Evolutionary conservation across 2,797 vertebrate genomes (phyloP).

Genomic region (Epinephelus coioides): DNA sequence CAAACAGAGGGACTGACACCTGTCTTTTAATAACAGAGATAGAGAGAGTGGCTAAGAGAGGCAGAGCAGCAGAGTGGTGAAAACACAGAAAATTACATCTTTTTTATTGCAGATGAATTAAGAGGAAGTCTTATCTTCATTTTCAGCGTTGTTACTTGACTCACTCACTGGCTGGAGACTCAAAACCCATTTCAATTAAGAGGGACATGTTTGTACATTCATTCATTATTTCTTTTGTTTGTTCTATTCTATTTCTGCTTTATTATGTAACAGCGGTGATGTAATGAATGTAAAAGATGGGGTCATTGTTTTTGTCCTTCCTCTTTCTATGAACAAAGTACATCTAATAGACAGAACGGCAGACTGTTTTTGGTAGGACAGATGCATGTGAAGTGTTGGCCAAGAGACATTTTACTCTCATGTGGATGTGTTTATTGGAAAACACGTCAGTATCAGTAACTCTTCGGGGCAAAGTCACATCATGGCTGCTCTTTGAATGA

Average conservation of each 20-base stretch:
- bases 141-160: constrained; percentile 17
- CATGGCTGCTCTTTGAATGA: constrained; percentile 47
- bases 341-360: constrained; percentile 1
- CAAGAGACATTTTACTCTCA: constrained; percentile 21
- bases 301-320: constrained; percentile 16
- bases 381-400: constrained; percentile 16
- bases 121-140: constrained; percentile 13
- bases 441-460: constrained; percentile 42
- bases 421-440: constrained; percentile 25
- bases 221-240: constrained; percentile 39
- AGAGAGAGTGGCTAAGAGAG: not conserved
- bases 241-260: constrained; percentile 27
- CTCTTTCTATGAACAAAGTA: not conserved
- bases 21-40: constrained; percentile 32
- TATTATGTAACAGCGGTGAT: constrained; percentile 19
- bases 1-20: constrained; percentile 33
- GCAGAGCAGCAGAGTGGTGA: not conserved
- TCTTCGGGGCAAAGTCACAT: constrained; percentile 39
- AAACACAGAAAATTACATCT: not conserved
- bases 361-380: not conserved
- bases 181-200: constrained; percentile 50
- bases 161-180: constrained; percentile 22
- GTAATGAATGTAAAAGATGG: constrained; percentile 26
- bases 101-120: constrained; percentile 30
- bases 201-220: constrained; percentile 19